Evolutionary conservation across 2,888 invertebrate genomes (phyloP).

Genomic region (Gastracanthus pulcherrimus): DNA sequence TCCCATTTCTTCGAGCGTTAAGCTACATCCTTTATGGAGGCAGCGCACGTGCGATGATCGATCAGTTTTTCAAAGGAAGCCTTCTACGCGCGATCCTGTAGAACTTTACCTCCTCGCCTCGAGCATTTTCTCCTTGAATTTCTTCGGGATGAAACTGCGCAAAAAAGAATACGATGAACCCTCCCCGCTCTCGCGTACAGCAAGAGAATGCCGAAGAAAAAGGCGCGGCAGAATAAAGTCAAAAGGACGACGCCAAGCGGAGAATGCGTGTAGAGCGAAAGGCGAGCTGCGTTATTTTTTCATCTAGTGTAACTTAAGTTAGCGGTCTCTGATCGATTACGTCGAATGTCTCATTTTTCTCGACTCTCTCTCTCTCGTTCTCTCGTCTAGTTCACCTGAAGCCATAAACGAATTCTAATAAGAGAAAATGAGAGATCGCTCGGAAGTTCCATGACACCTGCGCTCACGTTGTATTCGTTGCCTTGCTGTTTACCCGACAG

Average conservation of each 20-base stretch:
- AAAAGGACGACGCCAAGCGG: not conserved
- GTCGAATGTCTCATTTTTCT: not conserved
- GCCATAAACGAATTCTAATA: conserved; percentile 36
- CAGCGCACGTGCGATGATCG: conserved; percentile 17
- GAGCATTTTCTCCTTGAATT: conserved; percentile 13
- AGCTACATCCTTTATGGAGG: not conserved
- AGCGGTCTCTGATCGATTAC: conserved; percentile 30
- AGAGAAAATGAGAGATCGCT: not conserved
- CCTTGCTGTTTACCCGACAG: conserved; percentile 8
- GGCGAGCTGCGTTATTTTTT: conserved; percentile 18
- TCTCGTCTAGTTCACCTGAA: not conserved
- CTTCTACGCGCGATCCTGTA: not conserved
- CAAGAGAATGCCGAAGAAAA: not conserved
- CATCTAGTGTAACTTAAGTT: not conserved
- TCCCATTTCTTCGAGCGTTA: not conserved
- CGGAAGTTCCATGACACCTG: not conserved
- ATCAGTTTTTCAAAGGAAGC: conserved; percentile 29
- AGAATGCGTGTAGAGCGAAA: not conserved
- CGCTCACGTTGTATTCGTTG: not conserved
- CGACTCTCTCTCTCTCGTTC: not conserved
- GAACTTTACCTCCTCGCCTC: not conserved
- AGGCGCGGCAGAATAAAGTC: not conserved
- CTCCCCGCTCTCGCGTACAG: no score
- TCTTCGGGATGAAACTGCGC: conserved; percentile 5
- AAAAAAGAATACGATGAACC: not conserved